These are phyloP conservation scores for Pitta sordida DNA, from an alignment of 2,113 vertebrate species.

Conservation along the genomic window DNA sequence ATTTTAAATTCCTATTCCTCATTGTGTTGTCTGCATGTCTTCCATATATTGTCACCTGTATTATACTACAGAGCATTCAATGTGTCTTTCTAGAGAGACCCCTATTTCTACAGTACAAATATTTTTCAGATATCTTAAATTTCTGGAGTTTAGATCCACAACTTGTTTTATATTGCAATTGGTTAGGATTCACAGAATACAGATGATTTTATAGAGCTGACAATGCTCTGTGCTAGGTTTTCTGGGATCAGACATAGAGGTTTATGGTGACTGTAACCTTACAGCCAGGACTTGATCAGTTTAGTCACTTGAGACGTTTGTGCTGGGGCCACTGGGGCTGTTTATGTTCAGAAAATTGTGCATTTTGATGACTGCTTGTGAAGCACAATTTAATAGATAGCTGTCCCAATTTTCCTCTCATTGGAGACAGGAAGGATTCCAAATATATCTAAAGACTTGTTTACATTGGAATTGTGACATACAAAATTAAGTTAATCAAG, in stretches of 20 bases:
- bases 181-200: background rate
- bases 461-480: background rate
- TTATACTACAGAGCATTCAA: background rate
- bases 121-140: background rate
- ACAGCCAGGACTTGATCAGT: background rate
- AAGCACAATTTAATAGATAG: background rate
- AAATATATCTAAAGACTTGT: background rate
- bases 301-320: background rate
- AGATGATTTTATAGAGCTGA: background rate
- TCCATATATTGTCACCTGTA: background rate
- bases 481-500: background rate
- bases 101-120: rapidly evolving
- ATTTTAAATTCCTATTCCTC: background rate
- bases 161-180: background rate
- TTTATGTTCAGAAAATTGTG: background rate
- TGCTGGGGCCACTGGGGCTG: background rate
- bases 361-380: background rate
- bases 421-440: background rate
- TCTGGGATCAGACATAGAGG: background rate
- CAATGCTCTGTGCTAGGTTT: background rate
- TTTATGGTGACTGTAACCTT: background rate
- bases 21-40: background rate
- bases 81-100: background rate
- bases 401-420: background rate
- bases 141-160: background rate